Base-by-base conservation (phyloP, 2,113 vertebrate species). In the Limanda limanda region DNA sequence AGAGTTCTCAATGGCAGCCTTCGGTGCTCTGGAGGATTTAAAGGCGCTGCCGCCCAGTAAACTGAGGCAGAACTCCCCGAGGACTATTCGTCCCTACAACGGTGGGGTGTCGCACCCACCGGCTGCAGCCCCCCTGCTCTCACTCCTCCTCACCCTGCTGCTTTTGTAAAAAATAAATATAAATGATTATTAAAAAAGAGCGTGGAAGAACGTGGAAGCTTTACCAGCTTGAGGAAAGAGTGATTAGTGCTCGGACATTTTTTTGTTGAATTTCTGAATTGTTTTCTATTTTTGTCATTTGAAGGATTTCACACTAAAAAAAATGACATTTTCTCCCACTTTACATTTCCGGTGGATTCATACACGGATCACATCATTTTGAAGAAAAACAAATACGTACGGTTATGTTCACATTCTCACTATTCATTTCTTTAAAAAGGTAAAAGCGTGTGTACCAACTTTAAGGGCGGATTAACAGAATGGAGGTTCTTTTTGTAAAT, bases 1-100 rank as follows among this genome's bases (percentile, higher is more conserved):
- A 0, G 94, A 95, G 69, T 96, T 96, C 91, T 95, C 95, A 14
- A 91, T 95, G 94, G 95, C 95, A 0, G 95, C 95, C 0, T 94
- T 90, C 2, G 93, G 94, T 1, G 95, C 95, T 14, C 81, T 96
- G 83, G 94, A 96, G 92, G 95, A 96, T 76, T 87, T 96, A 47
- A 95, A 95, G 82, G 94, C 95, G 0, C 89, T 96, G 72, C 93
- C 94, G 1, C 95, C 95, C 25, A 95, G 94, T 83, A 94, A 91
- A 85, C 93, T 95, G 64, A 95, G 89, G 89, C 94, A 94, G 86
- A 94, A 88, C 18, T 83, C 88, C n/a, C 92, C 93, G 10, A 88
- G 92, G 91, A 91, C 89, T 84, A 89, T 92, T 68, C 83, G 25
- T 15, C 60, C 80, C 37, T n/a, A 55, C 47, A 87, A 68, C 78